phyloP scores from a whole-genome alignment of 2,888 invertebrate species.

The Sipha maydis region DNA sequence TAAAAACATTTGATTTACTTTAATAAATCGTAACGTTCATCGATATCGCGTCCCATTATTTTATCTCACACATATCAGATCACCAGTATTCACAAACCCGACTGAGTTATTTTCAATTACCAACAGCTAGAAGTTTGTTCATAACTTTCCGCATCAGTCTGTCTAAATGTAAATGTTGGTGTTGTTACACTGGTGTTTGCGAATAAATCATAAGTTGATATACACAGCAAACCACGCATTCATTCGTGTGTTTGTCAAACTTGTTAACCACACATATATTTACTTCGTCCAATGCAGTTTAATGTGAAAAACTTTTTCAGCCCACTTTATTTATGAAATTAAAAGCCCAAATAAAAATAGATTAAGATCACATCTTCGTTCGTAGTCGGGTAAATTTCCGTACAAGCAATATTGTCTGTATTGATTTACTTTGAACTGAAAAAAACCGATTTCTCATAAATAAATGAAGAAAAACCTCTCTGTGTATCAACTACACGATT shows the following conservation, averaged over 20 bases:
- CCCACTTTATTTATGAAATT: not conserved
- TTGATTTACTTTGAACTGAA: not conserved
- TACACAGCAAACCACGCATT: slow-evolving; percentile 17
- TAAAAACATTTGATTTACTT: no score
- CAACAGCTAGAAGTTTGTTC: slow-evolving; percentile 42
- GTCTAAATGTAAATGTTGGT: slow-evolving; percentile 56
- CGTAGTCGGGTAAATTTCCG: not conserved
- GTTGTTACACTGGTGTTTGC: slow-evolving; percentile 8
- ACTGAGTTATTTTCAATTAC: slow-evolving; percentile 48
- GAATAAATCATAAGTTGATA: slow-evolving; percentile 48
- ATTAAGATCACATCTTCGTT: not conserved
- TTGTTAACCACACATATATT: slow-evolving; percentile 36
- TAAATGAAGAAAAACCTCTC: no score
- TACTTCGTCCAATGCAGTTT: slow-evolving; percentile 3
- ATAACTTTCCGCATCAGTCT: slow-evolving; percentile 39
- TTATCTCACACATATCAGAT: not conserved
- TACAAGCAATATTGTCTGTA: not conserved
- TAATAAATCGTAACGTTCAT: no score
- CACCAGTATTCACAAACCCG: not conserved
- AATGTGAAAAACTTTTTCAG: not conserved
- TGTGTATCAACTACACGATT: not conserved
- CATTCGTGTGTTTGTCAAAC: slow-evolving; percentile 30
- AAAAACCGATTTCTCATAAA: no score
- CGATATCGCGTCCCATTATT: no score
- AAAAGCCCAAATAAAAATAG: not conserved